Base-by-base conservation (phyloP, 1,140 invertebrate genomes). In the Harlomillsia oculata region DNA sequence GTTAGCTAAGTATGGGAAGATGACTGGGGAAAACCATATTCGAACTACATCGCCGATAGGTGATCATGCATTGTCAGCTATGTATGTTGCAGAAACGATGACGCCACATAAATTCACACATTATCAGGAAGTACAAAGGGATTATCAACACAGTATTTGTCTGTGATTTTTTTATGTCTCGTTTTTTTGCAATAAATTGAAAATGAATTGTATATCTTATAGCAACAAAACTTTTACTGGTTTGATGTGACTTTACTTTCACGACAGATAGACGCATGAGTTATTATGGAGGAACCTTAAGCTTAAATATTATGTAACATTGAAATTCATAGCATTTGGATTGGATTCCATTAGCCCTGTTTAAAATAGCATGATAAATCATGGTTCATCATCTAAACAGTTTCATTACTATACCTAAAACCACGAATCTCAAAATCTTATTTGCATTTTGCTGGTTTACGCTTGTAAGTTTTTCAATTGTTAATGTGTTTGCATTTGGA, bases 51-150 rank as follows among this genome's bases (percentile, higher is more conserved):
- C n/a, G 1, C 9, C 39, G 13, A 45, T 53, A 0, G 56, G 55
- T 13, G 59, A 64, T 25, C 63, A 64, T 36, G 61, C 63, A n/a
- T 14, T 34, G 11, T 61, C 59, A 29, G 55, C 63, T 11, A 59
- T 64, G 34, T 56, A 64, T 52, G 59, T 64, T 13, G 32, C 50
- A 14, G n/a, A 61, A 44, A 16, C 60, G 11, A 52, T 64, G 23
- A 5, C 52, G 16, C 5, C 30, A 41, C 23, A 37, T 49, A n/a
- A 54, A 37, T 52, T 54, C 25, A 21, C 20, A 48, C 13, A 25
- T 26, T 32, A 50, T 56, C 11, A 18, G n/a, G 0, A 25, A 40
- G 1, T 56, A 56, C 39, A 54, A 34, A 13, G 3, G 5, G 4
- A 14, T 9, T 29, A n/a, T 11, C 8, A 5, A 5, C 4, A 20